Conservation (phyloP, 2,797 vertebrate species). For the Aviceda leuphotes region DNA sequence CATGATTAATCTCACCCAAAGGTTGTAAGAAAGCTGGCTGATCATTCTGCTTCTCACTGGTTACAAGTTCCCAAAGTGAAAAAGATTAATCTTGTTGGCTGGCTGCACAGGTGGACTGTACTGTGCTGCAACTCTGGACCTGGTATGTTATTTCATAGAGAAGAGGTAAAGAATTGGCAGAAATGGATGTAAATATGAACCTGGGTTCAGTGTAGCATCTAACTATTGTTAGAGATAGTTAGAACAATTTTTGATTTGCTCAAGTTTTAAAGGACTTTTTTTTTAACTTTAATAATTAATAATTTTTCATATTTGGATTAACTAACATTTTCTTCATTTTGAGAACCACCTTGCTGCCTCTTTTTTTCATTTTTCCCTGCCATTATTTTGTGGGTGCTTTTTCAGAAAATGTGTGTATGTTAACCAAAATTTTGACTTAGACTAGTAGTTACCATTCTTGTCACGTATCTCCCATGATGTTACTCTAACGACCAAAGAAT, state of each 20-base stretch:
- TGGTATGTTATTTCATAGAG: neutral
- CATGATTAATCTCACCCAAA: neutral
- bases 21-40: neutral
- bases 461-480: neutral
- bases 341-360: neutral
- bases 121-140: neutral
- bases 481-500: neutral
- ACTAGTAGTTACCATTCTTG: neutral
- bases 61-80: neutral
- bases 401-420: neutral
- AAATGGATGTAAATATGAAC: neutral
- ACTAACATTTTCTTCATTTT: neutral
- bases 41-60: neutral
- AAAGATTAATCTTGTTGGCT: neutral
- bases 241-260: neutral
- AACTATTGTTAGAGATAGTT: neutral
- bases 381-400: neutral
- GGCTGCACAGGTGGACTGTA: neutral
- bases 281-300: neutral
- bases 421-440: neutral
- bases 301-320: neutral
- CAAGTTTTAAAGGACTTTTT: neutral
- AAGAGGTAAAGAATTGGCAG: neutral
- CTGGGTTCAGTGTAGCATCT: neutral
- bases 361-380: neutral